Evolutionary conservation across 2,888 invertebrate species (phyloP).

Genomic region (Seira ritae): DNA sequence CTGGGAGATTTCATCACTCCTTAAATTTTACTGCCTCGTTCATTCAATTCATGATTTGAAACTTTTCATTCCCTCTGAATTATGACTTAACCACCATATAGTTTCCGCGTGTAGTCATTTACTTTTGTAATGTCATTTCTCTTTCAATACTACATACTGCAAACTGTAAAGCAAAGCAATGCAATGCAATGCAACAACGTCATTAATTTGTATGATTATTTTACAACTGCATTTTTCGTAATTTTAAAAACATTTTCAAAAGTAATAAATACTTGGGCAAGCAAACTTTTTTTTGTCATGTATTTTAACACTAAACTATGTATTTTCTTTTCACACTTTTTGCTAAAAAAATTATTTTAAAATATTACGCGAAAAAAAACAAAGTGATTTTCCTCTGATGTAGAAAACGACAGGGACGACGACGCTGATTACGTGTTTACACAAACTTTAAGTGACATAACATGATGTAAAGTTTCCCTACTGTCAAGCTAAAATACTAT

Average conservation of each 20-base stretch:
- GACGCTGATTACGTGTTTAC: background rate
- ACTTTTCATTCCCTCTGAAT: background rate
- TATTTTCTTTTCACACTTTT: too few species aligned
- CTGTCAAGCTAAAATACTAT: background rate
- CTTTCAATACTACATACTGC: background rate
- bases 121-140: background rate
- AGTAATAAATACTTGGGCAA: background rate
- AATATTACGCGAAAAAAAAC: background rate
- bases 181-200: background rate
- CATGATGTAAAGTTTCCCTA: background rate
- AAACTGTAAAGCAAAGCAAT: too few species aligned
- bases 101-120: background rate
- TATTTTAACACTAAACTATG: too few species aligned
- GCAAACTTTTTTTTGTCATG: background rate
- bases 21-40: conserved; percentile 6
- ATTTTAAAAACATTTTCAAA: background rate
- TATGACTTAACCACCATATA: conserved; percentile 4
- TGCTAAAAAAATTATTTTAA: background rate
- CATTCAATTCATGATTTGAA: conserved; percentile 4
- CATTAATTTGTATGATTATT: conserved; percentile 6
- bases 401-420: background rate
- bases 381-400: background rate
- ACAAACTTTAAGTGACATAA: background rate
- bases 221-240: background rate
- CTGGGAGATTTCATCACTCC: background rate